phyloP scores from a whole-genome alignment of 1,140 invertebrate genomes.

The Apis laboriosa region DNA sequence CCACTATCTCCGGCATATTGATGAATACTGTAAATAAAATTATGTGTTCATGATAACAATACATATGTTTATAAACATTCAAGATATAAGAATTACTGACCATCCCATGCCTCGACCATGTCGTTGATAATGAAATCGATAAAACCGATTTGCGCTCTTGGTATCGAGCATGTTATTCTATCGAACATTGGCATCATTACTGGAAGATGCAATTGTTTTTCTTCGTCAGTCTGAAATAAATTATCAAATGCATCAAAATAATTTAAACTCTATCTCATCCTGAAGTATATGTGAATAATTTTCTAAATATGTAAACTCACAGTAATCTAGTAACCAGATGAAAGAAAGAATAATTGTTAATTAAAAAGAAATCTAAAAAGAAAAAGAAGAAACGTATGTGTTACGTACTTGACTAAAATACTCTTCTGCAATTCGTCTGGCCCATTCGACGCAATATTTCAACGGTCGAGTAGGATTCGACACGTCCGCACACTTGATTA shows the following conservation, averaged over 20 bases:
- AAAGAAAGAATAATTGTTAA: no score
- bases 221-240: constrained; percentile 92
- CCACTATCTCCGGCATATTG: constrained; percentile 94
- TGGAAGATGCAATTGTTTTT: constrained; percentile 91
- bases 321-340: no score
- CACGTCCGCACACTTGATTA: constrained; percentile 98
- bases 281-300: not conserved
- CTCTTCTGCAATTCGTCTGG: constrained; percentile 93
- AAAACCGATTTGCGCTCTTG: constrained; percentile 97
- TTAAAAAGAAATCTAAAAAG: not conserved
- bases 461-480: constrained; percentile 95
- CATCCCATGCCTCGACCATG: constrained; percentile 98
- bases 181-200: constrained; percentile 99
- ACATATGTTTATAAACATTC: no score
- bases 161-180: constrained; percentile 94
- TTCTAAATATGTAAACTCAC: not conserved
- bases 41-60: not conserved
- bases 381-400: not conserved
- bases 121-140: constrained; percentile 98
- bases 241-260: constrained; percentile 10
- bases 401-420: constrained; percentile 90
- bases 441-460: constrained; percentile 94
- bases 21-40: constrained; percentile 89
- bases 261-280: not conserved
- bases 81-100: constrained; percentile 80